Evolutionary conservation across 37 sponge, comb jelly and placozoan species (phyloP).

Genomic region (Diacarnus erythraeanus): DNA sequence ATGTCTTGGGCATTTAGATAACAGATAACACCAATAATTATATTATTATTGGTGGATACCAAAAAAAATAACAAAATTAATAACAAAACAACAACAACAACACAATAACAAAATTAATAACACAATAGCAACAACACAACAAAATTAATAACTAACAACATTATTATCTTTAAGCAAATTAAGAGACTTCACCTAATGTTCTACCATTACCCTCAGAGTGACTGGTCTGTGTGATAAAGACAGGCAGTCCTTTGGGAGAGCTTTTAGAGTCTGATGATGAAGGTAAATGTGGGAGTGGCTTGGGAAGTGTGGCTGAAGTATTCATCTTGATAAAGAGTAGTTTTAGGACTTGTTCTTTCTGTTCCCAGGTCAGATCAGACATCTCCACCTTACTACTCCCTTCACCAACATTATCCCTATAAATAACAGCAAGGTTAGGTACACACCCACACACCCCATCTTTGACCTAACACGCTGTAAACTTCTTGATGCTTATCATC

Average conservation of each 20-base stretch:
- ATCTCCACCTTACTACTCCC: constrained; percentile 43
- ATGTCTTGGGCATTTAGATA: too few relatives aligned
- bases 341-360: constrained; percentile 84
- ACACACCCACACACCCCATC: not conserved
- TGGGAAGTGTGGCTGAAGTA: not conserved
- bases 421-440: not conserved
- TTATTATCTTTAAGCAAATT: too few relatives aligned
- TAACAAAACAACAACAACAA: too few relatives aligned
- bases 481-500: not conserved
- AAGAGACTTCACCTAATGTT: too few relatives aligned
- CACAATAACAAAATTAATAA: too few relatives aligned
- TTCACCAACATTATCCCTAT: constrained; percentile 24
- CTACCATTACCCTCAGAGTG: too few relatives aligned
- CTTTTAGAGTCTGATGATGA: not conserved
- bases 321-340: constrained; percentile 88
- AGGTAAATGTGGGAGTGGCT: not conserved
- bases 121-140: too few relatives aligned
- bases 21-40: too few relatives aligned
- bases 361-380: constrained; percentile 94
- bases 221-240: not conserved
- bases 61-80: too few relatives aligned
- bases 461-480: not conserved
- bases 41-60: too few relatives aligned
- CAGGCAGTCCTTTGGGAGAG: too few relatives aligned
- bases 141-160: too few relatives aligned